A percentile compares a stretch with the other conserved stretches of the same genome.
These are phyloP conservation scores for Drosophila merina DNA, from an alignment of 2,888 invertebrate genomes.

Conservation along the genomic window DNA sequence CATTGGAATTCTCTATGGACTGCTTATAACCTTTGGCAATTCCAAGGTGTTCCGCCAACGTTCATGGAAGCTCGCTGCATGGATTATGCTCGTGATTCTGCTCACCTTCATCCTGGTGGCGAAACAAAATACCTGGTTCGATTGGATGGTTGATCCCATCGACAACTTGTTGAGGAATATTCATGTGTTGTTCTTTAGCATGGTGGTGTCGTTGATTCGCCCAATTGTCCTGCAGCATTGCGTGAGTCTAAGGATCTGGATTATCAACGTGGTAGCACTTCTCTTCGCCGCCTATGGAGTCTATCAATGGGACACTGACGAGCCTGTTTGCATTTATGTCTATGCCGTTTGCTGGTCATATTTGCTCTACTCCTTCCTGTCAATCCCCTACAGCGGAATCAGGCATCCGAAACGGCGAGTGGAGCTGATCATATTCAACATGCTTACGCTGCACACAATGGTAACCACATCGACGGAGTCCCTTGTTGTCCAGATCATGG, in stretches of 20 bases:
- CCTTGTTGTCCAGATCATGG: conserved; percentile 87
- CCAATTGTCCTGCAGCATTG: conserved; percentile 59
- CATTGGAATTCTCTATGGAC: conserved; percentile 70
- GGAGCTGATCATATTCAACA: conserved; percentile 85
- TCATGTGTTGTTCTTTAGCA: conserved; percentile 62
- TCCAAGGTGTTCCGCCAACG: conserved; percentile 41
- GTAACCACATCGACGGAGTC: conserved; percentile 91
- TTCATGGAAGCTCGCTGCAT: conserved; percentile 78
- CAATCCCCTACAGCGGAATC: conserved; percentile 51
- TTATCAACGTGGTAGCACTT: conserved; percentile 55
- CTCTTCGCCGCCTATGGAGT: conserved; percentile 61
- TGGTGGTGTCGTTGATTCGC: conserved; percentile 58
- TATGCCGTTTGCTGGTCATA: conserved; percentile 87
- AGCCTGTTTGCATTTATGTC: conserved; percentile 85
- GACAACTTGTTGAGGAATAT: conserved; percentile 12
- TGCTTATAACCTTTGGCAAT: conserved; percentile 61
- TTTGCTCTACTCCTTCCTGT: conserved; percentile 57
- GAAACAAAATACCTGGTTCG: conserved; percentile 86
- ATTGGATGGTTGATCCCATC: conserved; percentile 13
- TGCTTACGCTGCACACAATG: conserved; percentile 87
- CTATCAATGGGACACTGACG: conserved; percentile 73
- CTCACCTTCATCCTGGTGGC: conserved; percentile 88
- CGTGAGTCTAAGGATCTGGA: conserved; percentile 41
- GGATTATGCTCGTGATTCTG: conserved; percentile 84
- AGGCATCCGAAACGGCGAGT: conserved; percentile 83